phyloP scores from a whole-genome alignment of 2,113 vertebrate species.

The Elachura formosa region DNA sequence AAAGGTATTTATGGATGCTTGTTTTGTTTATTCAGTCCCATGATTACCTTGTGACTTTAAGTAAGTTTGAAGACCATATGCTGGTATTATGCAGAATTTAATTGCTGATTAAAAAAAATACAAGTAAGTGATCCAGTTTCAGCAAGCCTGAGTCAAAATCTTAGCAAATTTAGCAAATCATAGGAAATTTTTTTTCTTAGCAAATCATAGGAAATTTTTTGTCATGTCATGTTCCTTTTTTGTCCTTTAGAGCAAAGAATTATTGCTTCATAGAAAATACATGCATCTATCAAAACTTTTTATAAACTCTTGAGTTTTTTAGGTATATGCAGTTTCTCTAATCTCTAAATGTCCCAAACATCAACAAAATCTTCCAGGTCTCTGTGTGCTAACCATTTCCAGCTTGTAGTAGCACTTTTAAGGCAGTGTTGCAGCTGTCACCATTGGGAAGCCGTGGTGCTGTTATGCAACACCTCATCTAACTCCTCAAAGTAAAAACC shows the following conservation, averaged over 20 bases:
- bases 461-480: neutral
- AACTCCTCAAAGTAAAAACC: neutral
- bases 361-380: neutral
- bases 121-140: neutral
- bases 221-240: neutral
- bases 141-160: neutral
- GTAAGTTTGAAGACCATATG: neutral
- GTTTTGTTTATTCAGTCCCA: neutral
- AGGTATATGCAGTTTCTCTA: neutral
- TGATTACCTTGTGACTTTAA: neutral
- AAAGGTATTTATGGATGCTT: neutral
- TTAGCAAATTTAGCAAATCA: neutral
- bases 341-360: neutral
- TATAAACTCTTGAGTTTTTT: neutral
- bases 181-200: no score
- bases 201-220: neutral
- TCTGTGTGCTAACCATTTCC: neutral
- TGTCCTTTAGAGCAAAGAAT: neutral
- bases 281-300: neutral
- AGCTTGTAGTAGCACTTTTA: neutral
- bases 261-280: neutral
- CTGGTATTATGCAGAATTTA: neutral
- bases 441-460: rapidly evolving
- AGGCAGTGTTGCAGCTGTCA: neutral
- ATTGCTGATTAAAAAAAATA: neutral